phyloP scores from a whole-genome alignment of 2,888 invertebrate species.

The Pristionchus japonicus region DNA sequence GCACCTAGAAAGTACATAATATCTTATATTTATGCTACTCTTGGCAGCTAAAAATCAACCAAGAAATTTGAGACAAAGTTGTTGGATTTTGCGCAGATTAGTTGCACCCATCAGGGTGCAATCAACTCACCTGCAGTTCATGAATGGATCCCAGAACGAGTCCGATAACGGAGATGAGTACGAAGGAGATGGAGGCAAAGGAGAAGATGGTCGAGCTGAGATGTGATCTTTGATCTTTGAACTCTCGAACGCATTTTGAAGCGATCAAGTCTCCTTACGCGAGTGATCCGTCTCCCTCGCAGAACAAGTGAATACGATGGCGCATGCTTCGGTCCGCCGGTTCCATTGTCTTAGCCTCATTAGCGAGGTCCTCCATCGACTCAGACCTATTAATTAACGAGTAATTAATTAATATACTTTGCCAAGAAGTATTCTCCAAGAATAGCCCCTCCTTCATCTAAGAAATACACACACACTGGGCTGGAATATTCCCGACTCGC shows the following conservation, averaged over 20 bases:
- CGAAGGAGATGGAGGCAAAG: slow-evolving; percentile 69
- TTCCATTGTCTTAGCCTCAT: slow-evolving; percentile 57
- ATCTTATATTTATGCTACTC: background rate
- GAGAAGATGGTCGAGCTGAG: slow-evolving; percentile 66
- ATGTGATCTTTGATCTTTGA: background rate
- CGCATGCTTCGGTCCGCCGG: slow-evolving; percentile 60
- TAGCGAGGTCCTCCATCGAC: slow-evolving; percentile 67
- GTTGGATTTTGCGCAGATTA: too few species aligned
- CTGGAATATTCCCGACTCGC: background rate
- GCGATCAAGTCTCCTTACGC: too few species aligned
- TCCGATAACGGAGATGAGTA: slow-evolving; percentile 69
- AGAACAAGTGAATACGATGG: slow-evolving; percentile 64
- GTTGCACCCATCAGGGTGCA: too few species aligned
- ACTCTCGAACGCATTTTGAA: too few species aligned
- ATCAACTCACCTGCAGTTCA: slow-evolving; percentile 69
- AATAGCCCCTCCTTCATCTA: slow-evolving; percentile 1
- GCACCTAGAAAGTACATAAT: slow-evolving; percentile 53
- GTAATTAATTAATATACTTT: background rate
- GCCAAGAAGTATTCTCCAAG: too few species aligned
- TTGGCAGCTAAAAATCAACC: too few species aligned
- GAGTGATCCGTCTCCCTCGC: slow-evolving; percentile 54
- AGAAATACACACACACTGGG: slow-evolving; percentile 21
- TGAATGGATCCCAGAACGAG: slow-evolving; percentile 71
- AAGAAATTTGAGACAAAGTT: too few species aligned
- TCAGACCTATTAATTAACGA: slow-evolving; percentile 56